Conservation (phyloP, 2,113 vertebrate species). For the Anolis carolinensis region DNA sequence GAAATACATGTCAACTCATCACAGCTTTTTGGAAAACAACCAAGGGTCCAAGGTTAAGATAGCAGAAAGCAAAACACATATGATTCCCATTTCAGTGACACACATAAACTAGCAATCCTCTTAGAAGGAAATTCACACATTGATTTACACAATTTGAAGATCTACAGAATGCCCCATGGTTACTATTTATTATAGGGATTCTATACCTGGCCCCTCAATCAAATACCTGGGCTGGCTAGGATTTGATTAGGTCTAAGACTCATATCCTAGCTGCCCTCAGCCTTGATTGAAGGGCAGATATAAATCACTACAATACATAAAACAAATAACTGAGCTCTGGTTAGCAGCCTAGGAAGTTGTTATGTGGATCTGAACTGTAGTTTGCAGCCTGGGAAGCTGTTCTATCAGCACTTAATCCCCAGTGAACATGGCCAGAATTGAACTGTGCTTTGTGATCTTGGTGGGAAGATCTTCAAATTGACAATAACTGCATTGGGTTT, state of each 20-base stretch:
- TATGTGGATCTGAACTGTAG: no score
- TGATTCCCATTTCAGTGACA: background rate
- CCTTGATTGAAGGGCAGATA: background rate
- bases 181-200: background rate
- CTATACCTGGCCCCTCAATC: background rate
- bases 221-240: background rate
- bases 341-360: no score
- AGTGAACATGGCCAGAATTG: no score
- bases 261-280: background rate
- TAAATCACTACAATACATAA: background rate
- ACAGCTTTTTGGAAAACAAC: background rate
- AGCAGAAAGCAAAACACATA: no score
- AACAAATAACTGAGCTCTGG: background rate
- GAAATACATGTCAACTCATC: background rate
- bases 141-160: background rate
- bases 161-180: background rate
- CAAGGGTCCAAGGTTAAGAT: background rate
- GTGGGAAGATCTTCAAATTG: no score
- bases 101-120: background rate
- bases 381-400: no score
- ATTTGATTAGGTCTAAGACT: background rate
- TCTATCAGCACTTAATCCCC: no score
- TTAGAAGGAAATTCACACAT: background rate
- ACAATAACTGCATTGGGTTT: no score
- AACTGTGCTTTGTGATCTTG: no score